A percentile compares a stretch with the other conserved stretches of the same genome.
phyloP scores from a whole-genome alignment of 2,888 invertebrate genomes.

The Cremastinae sp. region DNA sequence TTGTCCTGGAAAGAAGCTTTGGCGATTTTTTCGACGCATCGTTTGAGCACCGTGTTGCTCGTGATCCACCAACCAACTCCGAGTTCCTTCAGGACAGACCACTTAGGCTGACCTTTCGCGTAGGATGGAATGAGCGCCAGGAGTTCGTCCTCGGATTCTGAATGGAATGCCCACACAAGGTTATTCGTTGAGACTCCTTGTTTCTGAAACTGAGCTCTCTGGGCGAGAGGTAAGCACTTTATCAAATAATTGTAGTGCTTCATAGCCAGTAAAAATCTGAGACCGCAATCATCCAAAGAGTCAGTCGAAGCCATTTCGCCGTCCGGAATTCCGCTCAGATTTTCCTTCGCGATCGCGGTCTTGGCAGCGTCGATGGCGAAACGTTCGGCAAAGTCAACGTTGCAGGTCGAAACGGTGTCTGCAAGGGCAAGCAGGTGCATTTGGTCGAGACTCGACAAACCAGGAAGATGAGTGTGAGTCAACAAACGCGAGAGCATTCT shows the following conservation, averaged over 20 bases:
- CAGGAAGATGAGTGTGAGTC: conserved; percentile 97
- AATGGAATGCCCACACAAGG: conserved; percentile 99
- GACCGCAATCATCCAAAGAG: conserved; percentile 97
- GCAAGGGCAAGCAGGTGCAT: conserved; percentile 99
- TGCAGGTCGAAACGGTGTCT: conserved; percentile 97
- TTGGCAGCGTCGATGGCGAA: conserved; percentile 87
- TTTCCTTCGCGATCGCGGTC: conserved; percentile 85
- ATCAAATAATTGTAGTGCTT: conserved; percentile 98
- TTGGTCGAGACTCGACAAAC: conserved; percentile 97
- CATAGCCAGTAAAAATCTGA: conserved; percentile 97
- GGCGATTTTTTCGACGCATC: conserved; percentile 95
- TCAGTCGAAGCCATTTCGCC: conserved; percentile 85
- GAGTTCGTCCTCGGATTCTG: conserved; percentile 97
- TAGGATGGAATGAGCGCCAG: conserved; percentile 94
- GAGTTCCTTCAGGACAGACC: conserved; percentile 94
- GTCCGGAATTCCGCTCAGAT: conserved; percentile 82
- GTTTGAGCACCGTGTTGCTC: conserved; percentile 89
- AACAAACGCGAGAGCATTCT: conserved; percentile 92
- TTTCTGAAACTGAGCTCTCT: conserved; percentile 91
- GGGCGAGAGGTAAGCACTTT: conserved; percentile 94
- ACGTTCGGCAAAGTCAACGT: conserved; percentile 92
- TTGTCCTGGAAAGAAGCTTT: conserved; percentile 95
- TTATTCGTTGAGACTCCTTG: conserved; percentile 94
- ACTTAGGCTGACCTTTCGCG: conserved; percentile 91
- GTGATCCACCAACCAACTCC: conserved; percentile 98